phyloP scores from a whole-genome alignment of 2,888 invertebrate genomes.

The Macrosoma leucophasiata region DNA sequence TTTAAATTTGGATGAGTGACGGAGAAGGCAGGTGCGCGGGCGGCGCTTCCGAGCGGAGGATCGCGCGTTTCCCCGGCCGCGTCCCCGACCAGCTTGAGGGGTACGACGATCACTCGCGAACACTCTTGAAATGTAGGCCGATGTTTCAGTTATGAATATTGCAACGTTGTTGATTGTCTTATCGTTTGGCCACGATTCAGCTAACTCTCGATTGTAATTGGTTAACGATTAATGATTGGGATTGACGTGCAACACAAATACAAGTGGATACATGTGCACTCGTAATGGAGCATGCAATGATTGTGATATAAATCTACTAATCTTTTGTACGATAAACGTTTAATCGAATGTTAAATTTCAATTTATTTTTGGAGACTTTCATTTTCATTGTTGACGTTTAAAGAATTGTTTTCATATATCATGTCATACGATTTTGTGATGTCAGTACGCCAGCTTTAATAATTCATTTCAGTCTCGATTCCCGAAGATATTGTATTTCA shows the following conservation, averaged over 20 bases:
- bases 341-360: too few species aligned
- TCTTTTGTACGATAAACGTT: too few species aligned
- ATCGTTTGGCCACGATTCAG: conserved; percentile 50
- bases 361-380: too few species aligned
- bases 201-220: conserved; percentile 39
- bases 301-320: too few species aligned
- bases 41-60: conserved; percentile 59
- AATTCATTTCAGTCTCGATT: too few species aligned
- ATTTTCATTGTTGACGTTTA: too few species aligned
- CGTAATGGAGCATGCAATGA: too few species aligned
- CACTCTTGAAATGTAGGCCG: conserved; percentile 27
- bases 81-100: conserved; percentile 27
- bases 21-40: conserved; percentile 76
- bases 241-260: conserved; percentile 35
- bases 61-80: conserved; percentile 45
- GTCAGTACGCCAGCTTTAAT: too few species aligned
- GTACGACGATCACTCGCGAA: conserved; percentile 21
- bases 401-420: too few species aligned
- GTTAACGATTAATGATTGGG: conserved; percentile 45
- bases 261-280: too few species aligned
- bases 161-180: conserved; percentile 34
- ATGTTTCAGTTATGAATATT: conserved; percentile 28
- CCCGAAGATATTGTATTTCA: too few species aligned
- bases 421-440: too few species aligned
- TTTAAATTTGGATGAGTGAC: conserved; percentile 76